A percentile compares a stretch with the other conserved stretches of the same genome.
phyloP scores from a whole-genome alignment of 2,113 vertebrate species.

The Platichthys flesus region DNA sequence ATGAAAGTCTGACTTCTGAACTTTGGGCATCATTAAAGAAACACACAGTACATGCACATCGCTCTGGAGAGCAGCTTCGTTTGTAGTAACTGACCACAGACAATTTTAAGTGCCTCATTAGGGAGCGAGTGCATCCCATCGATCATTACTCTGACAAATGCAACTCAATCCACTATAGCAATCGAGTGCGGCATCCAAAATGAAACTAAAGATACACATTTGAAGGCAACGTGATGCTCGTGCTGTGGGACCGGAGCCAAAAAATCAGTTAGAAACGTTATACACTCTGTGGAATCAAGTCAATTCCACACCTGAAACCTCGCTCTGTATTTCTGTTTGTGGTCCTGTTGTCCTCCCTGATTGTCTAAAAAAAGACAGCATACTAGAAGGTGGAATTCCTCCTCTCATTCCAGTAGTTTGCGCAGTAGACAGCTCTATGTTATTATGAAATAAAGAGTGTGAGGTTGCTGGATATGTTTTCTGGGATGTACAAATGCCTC shows the following conservation, averaged over 20 bases:
- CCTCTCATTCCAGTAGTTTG: neutral
- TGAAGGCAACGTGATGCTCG: constrained; percentile 19
- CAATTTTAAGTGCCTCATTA: constrained; percentile 23
- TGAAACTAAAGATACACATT: constrained; percentile 2
- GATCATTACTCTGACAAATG: constrained; percentile 21
- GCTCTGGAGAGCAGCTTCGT: neutral
- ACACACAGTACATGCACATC: neutral
- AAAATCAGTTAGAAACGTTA: constrained; percentile 19
- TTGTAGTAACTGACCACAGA: constrained; percentile 8
- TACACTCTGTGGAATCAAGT: constrained; percentile 23
- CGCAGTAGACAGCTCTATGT: neutral
- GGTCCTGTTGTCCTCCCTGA: constrained; percentile 14
- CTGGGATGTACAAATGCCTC: constrained; percentile 7
- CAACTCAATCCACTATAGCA: constrained; percentile 13
- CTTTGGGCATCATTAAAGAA: constrained; percentile 36
- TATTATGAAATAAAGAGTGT: neutral
- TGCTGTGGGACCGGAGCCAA: neutral
- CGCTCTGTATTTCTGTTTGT: neutral
- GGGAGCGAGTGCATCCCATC: constrained; percentile 5
- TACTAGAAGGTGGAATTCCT: neutral
- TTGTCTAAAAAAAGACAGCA: constrained; percentile 20
- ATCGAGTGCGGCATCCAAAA: neutral
- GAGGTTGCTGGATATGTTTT: neutral
- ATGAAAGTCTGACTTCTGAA: neutral
- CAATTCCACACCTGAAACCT: constrained; percentile 10